Conservation (phyloP, 2,797 vertebrate genomes). For the Ctenopoma kingsleyae region DNA sequence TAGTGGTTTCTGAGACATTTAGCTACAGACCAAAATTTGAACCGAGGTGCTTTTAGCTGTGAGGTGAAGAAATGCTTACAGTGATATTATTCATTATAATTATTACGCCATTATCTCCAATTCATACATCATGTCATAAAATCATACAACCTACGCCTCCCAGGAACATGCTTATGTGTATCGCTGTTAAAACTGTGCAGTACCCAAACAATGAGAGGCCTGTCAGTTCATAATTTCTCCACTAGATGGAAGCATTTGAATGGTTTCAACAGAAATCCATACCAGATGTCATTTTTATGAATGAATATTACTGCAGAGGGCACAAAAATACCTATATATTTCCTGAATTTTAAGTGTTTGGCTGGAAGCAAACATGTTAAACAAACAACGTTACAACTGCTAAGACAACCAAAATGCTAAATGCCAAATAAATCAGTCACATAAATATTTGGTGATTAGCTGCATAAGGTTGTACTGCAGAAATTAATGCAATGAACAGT, state of each 20-base stretch:
- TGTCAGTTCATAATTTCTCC: conserved; percentile 20
- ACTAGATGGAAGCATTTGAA: conserved; percentile 74
- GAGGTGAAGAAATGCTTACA: too few species aligned
- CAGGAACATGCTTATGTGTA: not conserved
- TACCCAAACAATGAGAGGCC: not conserved
- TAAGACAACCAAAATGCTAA: not conserved
- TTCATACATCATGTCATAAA: not conserved
- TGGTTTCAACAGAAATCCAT: conserved; percentile 11
- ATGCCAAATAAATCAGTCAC: not conserved
- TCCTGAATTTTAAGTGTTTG: not conserved
- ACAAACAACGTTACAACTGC: not conserved
- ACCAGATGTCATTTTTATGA: conserved; percentile 47
- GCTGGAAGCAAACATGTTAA: not conserved
- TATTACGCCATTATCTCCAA: not conserved
- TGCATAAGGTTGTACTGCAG: conserved; percentile 75
- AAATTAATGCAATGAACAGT: conserved; percentile 48
- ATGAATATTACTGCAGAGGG: conserved; percentile 34
- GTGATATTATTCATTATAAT: not conserved
- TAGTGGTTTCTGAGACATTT: too few species aligned
- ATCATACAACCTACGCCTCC: not conserved
- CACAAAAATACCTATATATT: not conserved
- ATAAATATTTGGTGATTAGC: not conserved
- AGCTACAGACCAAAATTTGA: too few species aligned
- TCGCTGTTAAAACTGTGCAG: not conserved
- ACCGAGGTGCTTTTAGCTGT: too few species aligned